These are phyloP conservation scores for Cranoglanis bouderius DNA, from an alignment of 2,113 vertebrate genomes.

Conservation along the genomic window DNA sequence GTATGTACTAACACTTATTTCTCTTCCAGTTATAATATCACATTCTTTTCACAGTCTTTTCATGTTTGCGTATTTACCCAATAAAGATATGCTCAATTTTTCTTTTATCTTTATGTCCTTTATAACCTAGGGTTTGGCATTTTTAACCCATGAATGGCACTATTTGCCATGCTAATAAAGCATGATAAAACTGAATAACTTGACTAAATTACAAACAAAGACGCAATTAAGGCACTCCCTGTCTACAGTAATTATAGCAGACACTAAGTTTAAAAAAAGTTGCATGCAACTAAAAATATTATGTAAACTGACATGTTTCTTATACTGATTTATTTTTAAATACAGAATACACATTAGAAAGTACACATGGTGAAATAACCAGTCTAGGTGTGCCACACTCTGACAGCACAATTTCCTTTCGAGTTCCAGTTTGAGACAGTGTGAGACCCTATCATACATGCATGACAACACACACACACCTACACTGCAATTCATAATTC, in stretches of 20 bases:
- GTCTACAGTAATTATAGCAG: not conserved
- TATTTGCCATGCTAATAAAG: slow-evolving; percentile 2
- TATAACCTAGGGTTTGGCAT: not conserved
- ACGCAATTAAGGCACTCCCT: not conserved
- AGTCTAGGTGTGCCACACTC: not conserved
- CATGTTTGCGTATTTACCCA: not conserved
- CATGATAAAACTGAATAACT: not conserved
- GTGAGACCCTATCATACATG: not conserved
- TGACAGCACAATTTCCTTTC: not conserved
- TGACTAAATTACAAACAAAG: not conserved
- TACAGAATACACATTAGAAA: not conserved
- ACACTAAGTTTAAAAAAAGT: not conserved
- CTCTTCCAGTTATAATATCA: not conserved
- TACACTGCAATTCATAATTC: not conserved
- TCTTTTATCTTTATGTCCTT: not conserved
- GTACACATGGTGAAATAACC: not conserved
- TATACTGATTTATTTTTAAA: not conserved
- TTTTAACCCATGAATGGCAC: not conserved
- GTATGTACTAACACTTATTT: not conserved
- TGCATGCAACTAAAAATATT: not conserved
- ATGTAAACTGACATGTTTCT: not conserved
- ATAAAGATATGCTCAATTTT: not conserved
- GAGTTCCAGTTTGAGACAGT: not conserved
- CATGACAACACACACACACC: not conserved
- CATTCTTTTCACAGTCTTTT: not conserved